Evolutionary conservation across 2,797 vertebrate species (phyloP), one percentile per base, ranked within the genome.

Genomic region (Petrocephalus sullivani): DNA sequence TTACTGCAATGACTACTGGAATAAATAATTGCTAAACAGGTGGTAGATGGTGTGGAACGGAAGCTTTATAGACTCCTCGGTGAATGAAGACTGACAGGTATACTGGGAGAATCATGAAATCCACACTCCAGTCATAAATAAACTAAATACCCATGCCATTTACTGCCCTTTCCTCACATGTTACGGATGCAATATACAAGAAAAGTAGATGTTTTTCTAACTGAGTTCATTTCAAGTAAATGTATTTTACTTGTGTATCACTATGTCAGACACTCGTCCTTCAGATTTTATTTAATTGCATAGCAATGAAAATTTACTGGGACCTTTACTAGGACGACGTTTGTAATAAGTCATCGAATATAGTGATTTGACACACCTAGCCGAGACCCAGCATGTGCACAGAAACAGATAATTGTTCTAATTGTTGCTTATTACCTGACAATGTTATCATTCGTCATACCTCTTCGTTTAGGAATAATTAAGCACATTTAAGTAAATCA

Each of bases 21-120:
- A n/a, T 81, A 81, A 46, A n/a, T n/a, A 81, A n/a, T 81, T 49
- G n/a, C 41, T 81, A 81, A 81, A 49, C 75, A 81, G 75, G 75
- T 81, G 75, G 41, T 78, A 78, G 37, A 6, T 78, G 37, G 33
- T 81, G 41, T 49, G 37, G 19, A 81, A 49, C 19, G 46, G 41
- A 81, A 56, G 37, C 37, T 10, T 8, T 56, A 16, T 56, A 16
- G 54, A 56, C 54, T 56, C 54, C 54, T 16, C 14, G 54, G 54
- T 81, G 19, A 81, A 19, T 37, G 37, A 78, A 37, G 41, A 81
- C 75, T 49, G 41, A 21, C 37, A 46, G 6, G 75, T 8, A 81
- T 49, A 49, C 75, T 8, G 41, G 41, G 3, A 81, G 41, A 46
- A 41, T 14, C 14, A 78, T 78, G 71, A 41, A 81, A 49, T 78